Evolutionary conservation across 2,888 invertebrate genomes (phyloP).

Genomic region (Callinectes sapidus): DNA sequence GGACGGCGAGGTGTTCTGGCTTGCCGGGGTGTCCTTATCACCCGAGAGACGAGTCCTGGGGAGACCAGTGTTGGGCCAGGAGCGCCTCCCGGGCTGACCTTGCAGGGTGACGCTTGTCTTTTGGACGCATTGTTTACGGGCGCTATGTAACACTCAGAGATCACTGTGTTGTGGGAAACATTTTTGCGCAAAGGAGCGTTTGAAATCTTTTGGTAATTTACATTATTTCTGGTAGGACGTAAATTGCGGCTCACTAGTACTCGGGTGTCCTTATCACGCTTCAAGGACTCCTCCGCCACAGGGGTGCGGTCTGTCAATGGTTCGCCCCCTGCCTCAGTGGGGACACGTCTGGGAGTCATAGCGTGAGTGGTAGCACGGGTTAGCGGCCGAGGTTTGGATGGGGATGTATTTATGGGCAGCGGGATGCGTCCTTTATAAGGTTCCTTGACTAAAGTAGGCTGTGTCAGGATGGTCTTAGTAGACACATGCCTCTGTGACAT

Average conservation of each 20-base stretch:
- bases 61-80: not conserved
- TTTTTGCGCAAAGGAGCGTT: not conserved
- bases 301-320: not conserved
- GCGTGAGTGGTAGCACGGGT: not conserved
- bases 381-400: not conserved
- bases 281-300: not conserved
- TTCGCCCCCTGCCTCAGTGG: not conserved
- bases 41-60: constrained; percentile 15
- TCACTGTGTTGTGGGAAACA: not conserved
- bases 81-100: not conserved
- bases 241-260: not conserved
- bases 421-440: not conserved
- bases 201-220: not conserved
- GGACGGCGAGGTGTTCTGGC: not conserved
- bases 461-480: not conserved
- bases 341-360: not conserved
- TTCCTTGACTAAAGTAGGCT: not conserved
- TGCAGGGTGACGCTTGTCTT: not conserved
- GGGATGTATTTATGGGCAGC: not conserved
- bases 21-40: not conserved
- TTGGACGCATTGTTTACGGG: not conserved
- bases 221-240: not conserved
- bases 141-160: not conserved
- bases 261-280: not conserved
- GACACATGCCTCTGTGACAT: constrained; percentile 2